Conservation (phyloP, 1,140 invertebrate genomes). For the Popillia japonica region DNA sequence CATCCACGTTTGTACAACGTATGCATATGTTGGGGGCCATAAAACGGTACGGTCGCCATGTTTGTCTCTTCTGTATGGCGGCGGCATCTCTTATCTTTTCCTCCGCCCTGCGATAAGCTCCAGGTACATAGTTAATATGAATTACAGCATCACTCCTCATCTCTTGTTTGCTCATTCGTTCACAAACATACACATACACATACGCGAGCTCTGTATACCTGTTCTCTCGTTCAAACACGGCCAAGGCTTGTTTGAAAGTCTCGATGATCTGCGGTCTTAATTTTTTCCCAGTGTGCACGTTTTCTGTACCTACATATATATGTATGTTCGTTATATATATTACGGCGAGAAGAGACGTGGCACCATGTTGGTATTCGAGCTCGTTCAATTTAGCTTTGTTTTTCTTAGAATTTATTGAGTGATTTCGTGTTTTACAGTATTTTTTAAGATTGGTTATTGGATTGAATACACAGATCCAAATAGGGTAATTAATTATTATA, state of each 20-base stretch:
- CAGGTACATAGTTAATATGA: conserved; percentile 35
- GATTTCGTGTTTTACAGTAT: background rate
- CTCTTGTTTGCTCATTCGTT: conserved; percentile 33
- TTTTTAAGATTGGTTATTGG: background rate
- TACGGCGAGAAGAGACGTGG: background rate
- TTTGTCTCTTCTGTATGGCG: conserved; percentile 15
- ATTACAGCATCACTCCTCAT: conserved; percentile 31
- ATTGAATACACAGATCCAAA: too few relatives aligned
- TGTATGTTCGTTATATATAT: background rate
- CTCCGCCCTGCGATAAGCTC: conserved; percentile 28
- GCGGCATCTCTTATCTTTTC: conserved; percentile 31
- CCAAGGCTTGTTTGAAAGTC: conserved; percentile 23
- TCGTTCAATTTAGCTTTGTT: background rate
- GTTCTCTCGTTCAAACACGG: conserved; percentile 25
- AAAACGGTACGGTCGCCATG: conserved; percentile 26
- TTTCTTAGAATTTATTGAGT: conserved; percentile 1
- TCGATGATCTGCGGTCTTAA: conserved; percentile 31
- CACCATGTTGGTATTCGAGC: background rate
- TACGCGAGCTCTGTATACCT: background rate
- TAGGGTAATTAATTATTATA: too few relatives aligned
- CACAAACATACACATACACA: conserved; percentile 2
- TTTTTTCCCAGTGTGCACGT: conserved; percentile 7
- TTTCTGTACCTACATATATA: too few relatives aligned
- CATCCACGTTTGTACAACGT: background rate
- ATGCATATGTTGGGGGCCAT: background rate